Base-by-base conservation (phyloP, 2,113 vertebrate species). In the Hypanus sabinus region DNA sequence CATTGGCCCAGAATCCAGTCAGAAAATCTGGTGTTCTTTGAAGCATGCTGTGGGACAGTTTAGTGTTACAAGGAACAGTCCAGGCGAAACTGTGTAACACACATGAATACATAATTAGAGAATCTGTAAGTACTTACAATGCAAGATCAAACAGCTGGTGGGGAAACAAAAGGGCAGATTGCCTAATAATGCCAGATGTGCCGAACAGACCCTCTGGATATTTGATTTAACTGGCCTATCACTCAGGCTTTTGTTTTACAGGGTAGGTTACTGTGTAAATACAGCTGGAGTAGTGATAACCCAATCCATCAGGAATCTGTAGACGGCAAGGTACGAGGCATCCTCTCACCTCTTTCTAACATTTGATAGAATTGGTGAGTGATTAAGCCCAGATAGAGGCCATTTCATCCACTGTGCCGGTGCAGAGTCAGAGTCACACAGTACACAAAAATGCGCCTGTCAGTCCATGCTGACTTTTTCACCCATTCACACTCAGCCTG, bases 31-130 rank as follows among this genome's bases (percentile, higher is more conserved):
- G 16, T 33, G 30, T 65, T 33, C 12, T 65, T 65, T 60, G 85
- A 90, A 90, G 12, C n/a, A 10, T 33, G 57, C 85, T 33, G 12
- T 65, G 60, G 85, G 14, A 65, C 65, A 9, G 62, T 65, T 33
- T 30, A 20, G 60, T 33, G 30, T 6, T 16, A 55, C 22, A 38
- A 60, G 30, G 30, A 36, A n/a, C n/a, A 65, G 30, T 57, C 2
- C 85, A 90, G 85, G 60, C 65, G 4, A n/a, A 90, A 65, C 24
- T 85, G 76, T 79, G 81, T 85, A 85, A 65, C 85, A 90, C 27
- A 65, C 57, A 33, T 65, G 57, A 33, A 62, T n/a, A 16, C 60
- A 65, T 62, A 90, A 16, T 30, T 30, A 5, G 12, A 87, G 46
- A 16, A 87, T 87, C 55, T 14, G 46, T 5, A 57, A 27, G 57